A percentile compares a stretch with the other conserved stretches of the same genome.
phyloP scores from a whole-genome alignment of 2,113 vertebrate genomes.

The Phyllopteryx taeniolatus region DNA sequence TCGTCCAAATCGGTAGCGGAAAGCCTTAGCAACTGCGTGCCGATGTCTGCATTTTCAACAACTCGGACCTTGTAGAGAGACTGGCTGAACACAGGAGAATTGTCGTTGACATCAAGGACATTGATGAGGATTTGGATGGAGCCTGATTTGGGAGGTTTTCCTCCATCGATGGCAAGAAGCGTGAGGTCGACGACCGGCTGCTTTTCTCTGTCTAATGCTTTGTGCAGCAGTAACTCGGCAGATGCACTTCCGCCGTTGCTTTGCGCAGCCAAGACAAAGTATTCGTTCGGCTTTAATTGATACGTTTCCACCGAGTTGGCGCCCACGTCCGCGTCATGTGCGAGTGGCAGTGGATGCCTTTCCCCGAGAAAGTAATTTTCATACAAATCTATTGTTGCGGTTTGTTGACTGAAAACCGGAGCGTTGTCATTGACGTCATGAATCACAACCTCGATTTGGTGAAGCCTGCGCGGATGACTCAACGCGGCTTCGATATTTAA shows the following conservation, averaged over 20 bases:
- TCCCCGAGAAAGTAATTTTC: conserved; percentile 60
- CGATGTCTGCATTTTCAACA: conserved; percentile 57
- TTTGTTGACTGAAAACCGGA: conserved; percentile 53
- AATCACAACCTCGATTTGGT: conserved; percentile 64
- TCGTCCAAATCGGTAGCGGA: conserved; percentile 64
- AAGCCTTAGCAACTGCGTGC: conserved; percentile 41
- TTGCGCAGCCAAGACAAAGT: conserved; percentile 69
- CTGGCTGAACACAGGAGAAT: conserved; percentile 53
- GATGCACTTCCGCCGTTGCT: conserved; percentile 66
- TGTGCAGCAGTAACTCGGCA: conserved; percentile 69
- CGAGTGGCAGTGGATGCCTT: conserved; percentile 50
- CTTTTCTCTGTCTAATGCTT: conserved; percentile 66
- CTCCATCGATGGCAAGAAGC: conserved; percentile 66
- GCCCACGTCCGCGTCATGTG: conserved; percentile 65
- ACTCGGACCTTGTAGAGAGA: conserved; percentile 58
- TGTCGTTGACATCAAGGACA: conserved; percentile 69
- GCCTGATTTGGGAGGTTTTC: conserved; percentile 60
- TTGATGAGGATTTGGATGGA: conserved; percentile 53
- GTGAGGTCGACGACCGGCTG: conserved; percentile 51
- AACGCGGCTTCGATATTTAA: conserved; percentile 64
- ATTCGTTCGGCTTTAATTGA: conserved; percentile 64
- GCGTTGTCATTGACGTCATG: conserved; percentile 74
- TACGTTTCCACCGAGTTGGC: conserved; percentile 66
- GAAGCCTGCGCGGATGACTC: conserved; percentile 62
- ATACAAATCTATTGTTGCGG: conserved; percentile 37